phyloP scores from a whole-genome alignment of 2,113 vertebrate species.

The Brachyistius frenatus region DNA sequence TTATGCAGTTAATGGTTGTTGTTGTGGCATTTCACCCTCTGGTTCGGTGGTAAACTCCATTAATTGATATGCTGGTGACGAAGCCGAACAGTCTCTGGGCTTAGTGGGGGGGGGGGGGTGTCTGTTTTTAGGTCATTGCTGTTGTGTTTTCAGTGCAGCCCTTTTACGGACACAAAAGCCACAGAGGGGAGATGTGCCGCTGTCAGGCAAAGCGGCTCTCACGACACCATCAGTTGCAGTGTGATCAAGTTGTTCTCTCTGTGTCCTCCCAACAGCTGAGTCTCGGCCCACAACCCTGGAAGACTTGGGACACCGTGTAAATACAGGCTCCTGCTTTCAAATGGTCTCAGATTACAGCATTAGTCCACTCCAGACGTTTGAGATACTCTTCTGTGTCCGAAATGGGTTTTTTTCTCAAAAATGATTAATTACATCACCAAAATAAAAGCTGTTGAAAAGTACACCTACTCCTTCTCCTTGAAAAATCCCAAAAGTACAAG shows the following conservation, averaged over 20 bases:
- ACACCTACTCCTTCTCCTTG: neutral
- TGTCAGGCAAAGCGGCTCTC: conserved; percentile 59
- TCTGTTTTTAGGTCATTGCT: conserved; percentile 59
- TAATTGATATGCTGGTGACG: neutral
- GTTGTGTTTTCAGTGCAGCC: conserved; percentile 40
- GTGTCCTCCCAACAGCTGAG: conserved; percentile 49
- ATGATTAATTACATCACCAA: too few relatives aligned
- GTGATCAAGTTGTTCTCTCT: conserved; percentile 34
- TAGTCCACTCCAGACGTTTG: neutral
- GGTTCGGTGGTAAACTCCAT: neutral
- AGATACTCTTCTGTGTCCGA: too few relatives aligned
- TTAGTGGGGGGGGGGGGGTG: conserved; percentile 15
- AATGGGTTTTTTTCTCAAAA: too few relatives aligned
- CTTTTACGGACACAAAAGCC: conserved; percentile 50
- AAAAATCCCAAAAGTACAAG: neutral
- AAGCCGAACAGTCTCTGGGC: neutral
- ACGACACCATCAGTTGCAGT: conserved; percentile 27
- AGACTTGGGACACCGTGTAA: conserved; percentile 23
- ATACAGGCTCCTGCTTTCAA: neutral
- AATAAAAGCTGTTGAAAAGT: neutral
- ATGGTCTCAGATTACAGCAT: neutral
- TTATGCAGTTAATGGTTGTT: neutral
- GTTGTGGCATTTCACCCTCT: neutral
- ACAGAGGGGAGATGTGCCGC: conserved; percentile 50
- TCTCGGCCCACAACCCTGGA: conserved; percentile 33